Percentiles rank a stretch among this genome's conserved stretches.
Conservation (phyloP, 2,113 vertebrate genomes). For the sheep (Ovis aries) region ARS-UI_Ramb_v3.0 NC_056065.1:39213001-39213500, state of each 20-base stretch:
- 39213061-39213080: not conserved
- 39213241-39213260: not conserved
- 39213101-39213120: not conserved
- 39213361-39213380: not conserved
- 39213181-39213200: not conserved
- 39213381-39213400: not conserved
- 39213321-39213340: not conserved
- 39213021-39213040: not conserved
- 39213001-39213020: not conserved
- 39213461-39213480: not conserved
- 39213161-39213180: not conserved
- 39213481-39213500: not conserved
- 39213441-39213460: not conserved
- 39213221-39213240: not conserved
- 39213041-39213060: not conserved
- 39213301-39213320: not conserved
- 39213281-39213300: not conserved
- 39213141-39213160: not conserved
- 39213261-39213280: not conserved
- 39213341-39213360: not conserved
- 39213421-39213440: not conserved
- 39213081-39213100: not conserved
- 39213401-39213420: not conserved
- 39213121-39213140: not conserved
- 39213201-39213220: slow-evolving; percentile 1